Evolutionary conservation across 2,888 invertebrate genomes (phyloP), one percentile per base, ranked within the genome.

Genomic region (Acrobasis suavella): DNA sequence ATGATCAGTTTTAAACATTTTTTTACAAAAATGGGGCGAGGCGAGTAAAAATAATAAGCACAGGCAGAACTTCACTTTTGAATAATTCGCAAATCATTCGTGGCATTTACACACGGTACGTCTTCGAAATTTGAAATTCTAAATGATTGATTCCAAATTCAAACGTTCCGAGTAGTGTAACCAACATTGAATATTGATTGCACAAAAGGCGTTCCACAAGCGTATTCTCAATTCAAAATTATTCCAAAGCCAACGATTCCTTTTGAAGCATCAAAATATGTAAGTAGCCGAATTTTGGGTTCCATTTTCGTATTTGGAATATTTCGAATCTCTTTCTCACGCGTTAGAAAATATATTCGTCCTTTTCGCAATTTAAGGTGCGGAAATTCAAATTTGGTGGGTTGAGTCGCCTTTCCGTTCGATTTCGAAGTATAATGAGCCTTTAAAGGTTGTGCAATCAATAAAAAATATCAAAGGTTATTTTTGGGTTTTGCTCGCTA

Each of bases 181-280:
- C 82, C 88, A 89, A 88, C 91, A 89, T 89, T 86, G 91, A 91
- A 90, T 92, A 92, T 92, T 92, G 93, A 93, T 93, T 92, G 92
- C 83, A 89, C 92, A 92, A 93, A 93, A 92, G 92, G 90, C 87
- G 87, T 83, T 86, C 80, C 83, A 85, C 85, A 86, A 92, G 92
- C 93, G 92, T 93, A 93, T 93, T 93, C 82, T 91, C 91, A 85
- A 92, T 92, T 90, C 87, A 86, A 91, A 91, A 90, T 90, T 89
- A 91, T 92, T 92, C 91, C 75, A 77, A 80, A 83, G 76, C 82
- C 79, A 81, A 77, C 83, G 83, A 86, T 82, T 91, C 86, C 91
- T 91, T 92, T 92, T 91, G 90, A 91, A 82, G 85, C 83, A 75
- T 81, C 82, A 85, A 92, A 93, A 92, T 92, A 93, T 92, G 92